Conservation (phyloP, 2,888 invertebrate species). For the Pachliopta kotzebuea region DNA sequence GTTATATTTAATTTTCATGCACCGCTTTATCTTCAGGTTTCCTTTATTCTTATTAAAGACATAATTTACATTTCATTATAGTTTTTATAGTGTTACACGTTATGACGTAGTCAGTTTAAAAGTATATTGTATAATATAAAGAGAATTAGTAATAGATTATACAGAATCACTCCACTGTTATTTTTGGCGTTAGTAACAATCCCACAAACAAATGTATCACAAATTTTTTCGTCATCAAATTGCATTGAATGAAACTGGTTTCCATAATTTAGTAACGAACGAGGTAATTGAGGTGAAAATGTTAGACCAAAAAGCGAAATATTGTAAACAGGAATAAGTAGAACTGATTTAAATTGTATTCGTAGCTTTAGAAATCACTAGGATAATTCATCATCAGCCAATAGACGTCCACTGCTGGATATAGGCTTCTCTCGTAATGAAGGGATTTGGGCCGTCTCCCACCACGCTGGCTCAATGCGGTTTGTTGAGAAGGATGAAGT, state of each 20-base stretch:
- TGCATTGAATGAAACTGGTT: no score
- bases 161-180: no score
- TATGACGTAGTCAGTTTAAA: background rate
- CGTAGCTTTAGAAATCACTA: background rate
- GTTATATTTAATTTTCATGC: background rate
- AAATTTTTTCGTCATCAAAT: background rate
- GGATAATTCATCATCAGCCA: no score
- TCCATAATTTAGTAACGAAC: background rate
- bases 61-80: background rate
- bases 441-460: no score
- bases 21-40: background rate
- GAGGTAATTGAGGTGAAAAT: constrained; percentile 2
- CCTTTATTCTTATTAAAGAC: background rate
- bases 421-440: no score
- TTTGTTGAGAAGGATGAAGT: no score
- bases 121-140: no score
- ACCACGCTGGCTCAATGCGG: no score
- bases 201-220: background rate
- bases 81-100: background rate
- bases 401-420: no score
- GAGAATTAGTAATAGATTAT: no score
- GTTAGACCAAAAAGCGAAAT: background rate
- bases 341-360: background rate
- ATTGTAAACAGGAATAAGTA: background rate
- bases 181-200: background rate